Evolutionary conservation across 2,888 invertebrate species (phyloP).

Genomic region (Leptopilina syphax): DNA sequence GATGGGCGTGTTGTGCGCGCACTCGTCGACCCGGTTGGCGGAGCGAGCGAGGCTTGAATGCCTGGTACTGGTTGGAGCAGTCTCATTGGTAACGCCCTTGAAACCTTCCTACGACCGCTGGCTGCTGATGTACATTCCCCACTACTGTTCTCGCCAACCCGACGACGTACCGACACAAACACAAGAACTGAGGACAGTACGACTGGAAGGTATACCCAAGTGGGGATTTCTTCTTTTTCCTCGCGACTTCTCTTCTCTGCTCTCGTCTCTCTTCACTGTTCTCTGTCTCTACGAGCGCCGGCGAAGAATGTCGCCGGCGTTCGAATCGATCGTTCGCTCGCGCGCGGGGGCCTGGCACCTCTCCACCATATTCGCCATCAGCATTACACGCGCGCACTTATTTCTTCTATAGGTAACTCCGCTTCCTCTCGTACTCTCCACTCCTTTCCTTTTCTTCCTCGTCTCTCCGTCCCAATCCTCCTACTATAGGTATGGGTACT

Average conservation of each 20-base stretch:
- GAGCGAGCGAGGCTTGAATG: slow-evolving; percentile 63
- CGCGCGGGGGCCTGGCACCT: slow-evolving; percentile 56
- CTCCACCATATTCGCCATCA: slow-evolving; percentile 72
- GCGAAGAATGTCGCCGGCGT: slow-evolving; percentile 63
- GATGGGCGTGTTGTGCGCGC: slow-evolving; percentile 70
- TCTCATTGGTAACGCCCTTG: slow-evolving; percentile 63
- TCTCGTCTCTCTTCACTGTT: slow-evolving; percentile 62
- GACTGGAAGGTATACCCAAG: slow-evolving; percentile 62
- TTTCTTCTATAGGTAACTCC: slow-evolving; percentile 71
- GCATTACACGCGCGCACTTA: slow-evolving; percentile 72
- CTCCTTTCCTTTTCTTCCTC: slow-evolving; percentile 53
- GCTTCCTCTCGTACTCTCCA: slow-evolving; percentile 58
- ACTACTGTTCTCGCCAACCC: slow-evolving; percentile 57
- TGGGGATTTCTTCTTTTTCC: slow-evolving; percentile 73
- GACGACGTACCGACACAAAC: slow-evolving; percentile 55
- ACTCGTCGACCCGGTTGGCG: slow-evolving; percentile 65
- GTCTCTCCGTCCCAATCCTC: slow-evolving; percentile 55
- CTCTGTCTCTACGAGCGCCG: slow-evolving; percentile 56
- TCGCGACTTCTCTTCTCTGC: slow-evolving; percentile 64
- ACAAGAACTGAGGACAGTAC: slow-evolving; percentile 64
- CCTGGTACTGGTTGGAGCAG: slow-evolving; percentile 63
- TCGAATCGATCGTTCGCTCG: slow-evolving; percentile 70
- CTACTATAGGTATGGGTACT: slow-evolving; percentile 53
- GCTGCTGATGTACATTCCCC: slow-evolving; percentile 47
- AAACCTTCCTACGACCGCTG: slow-evolving; percentile 60